Percentiles rank a stretch among this genome's conserved stretches.
Evolutionary conservation across 1,140 invertebrate genomes (phyloP).

Genomic region (Archivesica marissinica): DNA sequence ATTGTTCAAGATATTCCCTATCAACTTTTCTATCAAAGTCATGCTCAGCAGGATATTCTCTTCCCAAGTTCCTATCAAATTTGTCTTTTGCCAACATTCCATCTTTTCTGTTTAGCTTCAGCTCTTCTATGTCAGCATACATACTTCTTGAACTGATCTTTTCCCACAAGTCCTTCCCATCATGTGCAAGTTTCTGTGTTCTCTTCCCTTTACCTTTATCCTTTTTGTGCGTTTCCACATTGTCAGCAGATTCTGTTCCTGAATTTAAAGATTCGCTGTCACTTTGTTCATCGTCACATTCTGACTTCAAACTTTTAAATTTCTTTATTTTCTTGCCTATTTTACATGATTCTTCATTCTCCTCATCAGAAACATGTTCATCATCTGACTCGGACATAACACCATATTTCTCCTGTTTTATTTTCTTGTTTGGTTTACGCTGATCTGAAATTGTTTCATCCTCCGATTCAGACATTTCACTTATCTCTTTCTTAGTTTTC

Average conservation of each 20-base stretch:
- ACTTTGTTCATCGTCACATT: constrained; percentile 31
- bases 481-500: not conserved
- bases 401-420: not conserved
- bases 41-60: not conserved
- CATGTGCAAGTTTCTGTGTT: not conserved
- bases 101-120: constrained; percentile 20
- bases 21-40: not conserved
- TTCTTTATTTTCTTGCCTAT: constrained; percentile 10
- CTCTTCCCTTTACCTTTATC: constrained; percentile 23
- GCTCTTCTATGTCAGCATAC: constrained; percentile 60
- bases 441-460: not conserved
- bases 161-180: constrained; percentile 45
- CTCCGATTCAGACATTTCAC: too few species aligned
- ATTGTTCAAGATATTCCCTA: not conserved
- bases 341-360: not conserved
- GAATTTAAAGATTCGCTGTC: constrained; percentile 18
- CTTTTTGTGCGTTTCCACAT: not conserved
- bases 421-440: not conserved
- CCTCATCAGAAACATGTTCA: too few species aligned
- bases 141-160: constrained; percentile 52
- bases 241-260: constrained; percentile 21
- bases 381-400: constrained; percentile 9
- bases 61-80: not conserved
- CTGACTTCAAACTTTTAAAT: not conserved
- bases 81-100: not conserved